Evolutionary conservation across 2,797 vertebrate species (phyloP).

Genomic region (Cetoscarus ocellatus): DNA sequence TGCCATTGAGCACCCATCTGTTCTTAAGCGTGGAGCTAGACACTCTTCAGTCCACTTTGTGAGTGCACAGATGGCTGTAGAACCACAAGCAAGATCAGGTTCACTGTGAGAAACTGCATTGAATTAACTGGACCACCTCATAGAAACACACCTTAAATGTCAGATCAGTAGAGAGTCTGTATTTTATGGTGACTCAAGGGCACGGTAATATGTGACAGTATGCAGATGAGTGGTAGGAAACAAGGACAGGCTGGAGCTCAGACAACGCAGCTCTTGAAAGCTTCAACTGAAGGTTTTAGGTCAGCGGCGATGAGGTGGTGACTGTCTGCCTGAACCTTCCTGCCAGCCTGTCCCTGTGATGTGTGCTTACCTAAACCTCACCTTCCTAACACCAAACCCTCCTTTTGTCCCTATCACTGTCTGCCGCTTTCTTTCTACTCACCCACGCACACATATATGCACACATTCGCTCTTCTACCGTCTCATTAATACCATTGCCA

Average conservation of each 20-base stretch:
- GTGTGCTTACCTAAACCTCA: constrained; percentile 42
- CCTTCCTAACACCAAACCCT: constrained; percentile 33
- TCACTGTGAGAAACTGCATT: too few relatives aligned
- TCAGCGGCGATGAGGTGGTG: constrained; percentile 27
- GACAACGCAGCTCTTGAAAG: constrained; percentile 19
- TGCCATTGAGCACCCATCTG: too few relatives aligned
- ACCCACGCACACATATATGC: constrained; percentile 12
- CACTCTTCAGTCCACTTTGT: too few relatives aligned
- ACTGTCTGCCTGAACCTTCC: constrained; percentile 22
- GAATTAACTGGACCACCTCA: too few relatives aligned
- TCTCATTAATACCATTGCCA: constrained; percentile 75
- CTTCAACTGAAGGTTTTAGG: constrained; percentile 41
- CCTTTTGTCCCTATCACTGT: constrained; percentile 15
- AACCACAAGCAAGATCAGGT: too few relatives aligned
- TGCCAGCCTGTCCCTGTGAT: constrained; percentile 38
- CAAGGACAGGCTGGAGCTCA: constrained; percentile 13
- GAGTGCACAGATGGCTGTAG: too few relatives aligned
- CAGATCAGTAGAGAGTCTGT: not conserved
- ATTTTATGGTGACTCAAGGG: constrained; percentile 8
- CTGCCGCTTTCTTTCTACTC: not conserved
- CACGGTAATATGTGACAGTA: not conserved
- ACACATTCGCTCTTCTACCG: constrained; percentile 13
- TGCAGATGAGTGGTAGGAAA: constrained; percentile 1
- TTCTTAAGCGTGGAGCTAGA: too few relatives aligned
- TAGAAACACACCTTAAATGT: too few relatives aligned